Conservation (phyloP, 1,140 invertebrate species). For the Ceratosolen fusciceps region DNA sequence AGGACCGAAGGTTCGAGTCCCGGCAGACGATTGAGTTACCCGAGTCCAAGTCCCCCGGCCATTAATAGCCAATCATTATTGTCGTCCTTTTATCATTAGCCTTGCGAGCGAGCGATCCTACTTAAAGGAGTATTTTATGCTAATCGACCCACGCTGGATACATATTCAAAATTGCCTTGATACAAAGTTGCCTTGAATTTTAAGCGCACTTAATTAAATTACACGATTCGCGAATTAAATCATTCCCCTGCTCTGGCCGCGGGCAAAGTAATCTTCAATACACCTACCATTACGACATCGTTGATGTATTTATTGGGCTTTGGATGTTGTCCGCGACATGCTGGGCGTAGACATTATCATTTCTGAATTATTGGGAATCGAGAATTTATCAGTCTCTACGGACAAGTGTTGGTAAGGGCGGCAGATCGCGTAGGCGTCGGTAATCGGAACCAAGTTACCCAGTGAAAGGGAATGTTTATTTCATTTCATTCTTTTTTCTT, state of each 20-base stretch:
- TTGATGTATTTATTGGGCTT: neutral
- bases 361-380: too few relatives aligned
- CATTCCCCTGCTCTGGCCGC: neutral
- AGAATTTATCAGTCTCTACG: too few relatives aligned
- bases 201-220: neutral
- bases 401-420: too few relatives aligned
- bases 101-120: neutral
- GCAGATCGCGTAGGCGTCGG: too few relatives aligned
- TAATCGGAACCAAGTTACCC: too few relatives aligned
- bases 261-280: neutral
- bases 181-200: conserved; percentile 4
- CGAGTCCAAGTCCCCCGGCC: neutral
- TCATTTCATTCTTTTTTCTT: too few relatives aligned
- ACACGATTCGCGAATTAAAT: neutral
- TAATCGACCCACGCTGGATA: neutral
- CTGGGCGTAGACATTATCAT: too few relatives aligned
- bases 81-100: neutral
- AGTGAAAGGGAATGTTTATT: too few relatives aligned
- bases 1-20: neutral
- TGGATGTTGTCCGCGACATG: neutral
- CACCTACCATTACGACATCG: neutral
- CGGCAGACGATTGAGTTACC: neutral
- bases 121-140: neutral
- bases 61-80: neutral
- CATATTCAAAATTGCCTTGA: neutral